Conservation (phyloP, 2,113 vertebrate genomes). For the Lates calcarifer region DNA sequence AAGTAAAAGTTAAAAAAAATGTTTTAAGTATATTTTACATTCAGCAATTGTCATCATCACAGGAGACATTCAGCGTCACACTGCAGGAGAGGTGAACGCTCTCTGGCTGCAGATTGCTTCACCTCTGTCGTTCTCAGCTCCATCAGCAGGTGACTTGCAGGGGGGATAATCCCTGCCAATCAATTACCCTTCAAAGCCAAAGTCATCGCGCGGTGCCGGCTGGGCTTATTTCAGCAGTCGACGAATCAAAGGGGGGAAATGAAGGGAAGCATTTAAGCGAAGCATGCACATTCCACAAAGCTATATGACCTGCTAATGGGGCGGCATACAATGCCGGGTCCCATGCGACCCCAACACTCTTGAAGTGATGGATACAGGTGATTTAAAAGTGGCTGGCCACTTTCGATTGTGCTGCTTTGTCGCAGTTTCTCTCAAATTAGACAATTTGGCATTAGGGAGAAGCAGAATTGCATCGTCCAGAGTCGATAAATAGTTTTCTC, state of each 20-base stretch:
- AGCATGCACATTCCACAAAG: slow-evolving; percentile 37
- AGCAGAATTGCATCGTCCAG: neutral
- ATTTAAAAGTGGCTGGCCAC: slow-evolving; percentile 35
- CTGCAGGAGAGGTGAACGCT: neutral
- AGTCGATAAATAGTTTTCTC: slow-evolving; percentile 28
- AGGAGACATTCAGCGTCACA: neutral
- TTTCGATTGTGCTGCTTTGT: slow-evolving; percentile 43
- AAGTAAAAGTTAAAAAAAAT: neutral
- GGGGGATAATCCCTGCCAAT: slow-evolving; percentile 81
- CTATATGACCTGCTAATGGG: slow-evolving; percentile 59
- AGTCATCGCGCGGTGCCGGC: slow-evolving; percentile 71
- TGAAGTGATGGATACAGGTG: slow-evolving; percentile 50
- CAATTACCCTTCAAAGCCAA: slow-evolving; percentile 80
- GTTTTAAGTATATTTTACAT: neutral
- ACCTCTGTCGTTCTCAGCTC: slow-evolving; percentile 53
- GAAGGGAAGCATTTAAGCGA: slow-evolving; percentile 65
- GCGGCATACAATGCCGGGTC: neutral
- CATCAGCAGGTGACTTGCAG: slow-evolving; percentile 69
- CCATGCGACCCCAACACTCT: slow-evolving; percentile 2
- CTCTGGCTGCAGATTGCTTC: slow-evolving; percentile 40
- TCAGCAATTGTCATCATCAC: neutral
- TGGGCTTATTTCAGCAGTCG: slow-evolving; percentile 61
- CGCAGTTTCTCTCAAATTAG: slow-evolving; percentile 31
- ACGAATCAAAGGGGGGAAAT: slow-evolving; percentile 53
- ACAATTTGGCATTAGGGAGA: slow-evolving; percentile 8